Evolutionary conservation across 2,797 vertebrate genomes (phyloP).

Genomic region (Sparidentex hasta): DNA sequence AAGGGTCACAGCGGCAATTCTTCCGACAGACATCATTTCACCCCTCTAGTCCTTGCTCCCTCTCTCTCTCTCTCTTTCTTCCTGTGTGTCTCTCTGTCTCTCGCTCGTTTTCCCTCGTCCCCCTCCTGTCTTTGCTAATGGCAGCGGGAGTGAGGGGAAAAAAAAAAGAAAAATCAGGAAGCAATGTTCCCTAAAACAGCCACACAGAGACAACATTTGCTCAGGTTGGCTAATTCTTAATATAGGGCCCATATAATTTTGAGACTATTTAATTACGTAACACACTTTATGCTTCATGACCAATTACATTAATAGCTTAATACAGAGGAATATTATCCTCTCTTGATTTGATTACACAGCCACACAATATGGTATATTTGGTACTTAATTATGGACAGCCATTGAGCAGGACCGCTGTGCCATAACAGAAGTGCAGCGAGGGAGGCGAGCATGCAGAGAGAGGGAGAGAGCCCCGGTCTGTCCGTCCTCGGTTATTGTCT

Average conservation of each 20-base stretch:
- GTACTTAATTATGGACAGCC: slow-evolving; percentile 99
- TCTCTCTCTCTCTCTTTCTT: slow-evolving; percentile 45
- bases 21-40: slow-evolving; percentile 93
- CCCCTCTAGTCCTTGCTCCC: slow-evolving; percentile 74
- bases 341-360: slow-evolving; percentile 99
- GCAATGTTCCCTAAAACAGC: slow-evolving; percentile 99
- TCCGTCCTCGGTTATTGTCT: slow-evolving; percentile 94
- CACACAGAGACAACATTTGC: slow-evolving; percentile 99
- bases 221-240: slow-evolving; percentile 99
- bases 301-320: slow-evolving; percentile 99
- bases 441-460: slow-evolving; percentile 76
- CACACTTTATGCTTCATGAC: slow-evolving; percentile 99
- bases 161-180: slow-evolving; percentile 86
- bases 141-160: slow-evolving; percentile 82
- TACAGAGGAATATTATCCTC: slow-evolving; percentile 99
- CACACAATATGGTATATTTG: slow-evolving; percentile 99
- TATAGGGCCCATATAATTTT: slow-evolving; percentile 99
- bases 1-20: slow-evolving; percentile 92
- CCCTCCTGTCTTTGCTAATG: slow-evolving; percentile 93
- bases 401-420: slow-evolving; percentile 94
- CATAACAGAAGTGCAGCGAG: slow-evolving; percentile 88
- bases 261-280: slow-evolving; percentile 99
- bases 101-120: slow-evolving; percentile 80
- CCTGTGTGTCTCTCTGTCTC: slow-evolving; percentile 79
- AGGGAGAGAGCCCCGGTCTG: slow-evolving; percentile 77